Evolutionary conservation across 2,888 invertebrate species (phyloP), one percentile per base, ranked within the genome.

Genomic region (Xestoiulus laeticollis): DNA sequence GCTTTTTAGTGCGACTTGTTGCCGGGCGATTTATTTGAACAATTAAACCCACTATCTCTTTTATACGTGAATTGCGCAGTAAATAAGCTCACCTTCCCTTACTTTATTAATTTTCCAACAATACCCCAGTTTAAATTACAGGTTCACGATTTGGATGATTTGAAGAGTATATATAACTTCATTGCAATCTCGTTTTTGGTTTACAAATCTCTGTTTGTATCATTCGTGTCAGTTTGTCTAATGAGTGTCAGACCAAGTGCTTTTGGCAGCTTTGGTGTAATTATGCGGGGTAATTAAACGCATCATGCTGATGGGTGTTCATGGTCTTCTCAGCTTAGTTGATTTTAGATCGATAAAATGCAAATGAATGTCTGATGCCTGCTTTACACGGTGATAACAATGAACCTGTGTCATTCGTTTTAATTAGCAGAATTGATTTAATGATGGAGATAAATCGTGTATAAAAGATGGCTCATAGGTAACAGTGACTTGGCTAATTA

Each of bases 401-500:
- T 8, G 26, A 68, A 68, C 68, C 8, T 8, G 68, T 68, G 68
- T 68, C 68, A 68, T 68, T 68, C 68, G 22, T 68, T 26, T 68
- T 68, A 68, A 68, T 68, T 68, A 26, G 68, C 68, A 26, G n/a
- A 68, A 68, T n/a, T 59, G 59, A 59, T 59, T 68, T 68, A 68
- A 68, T 26, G 26, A n/a, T 1, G n/a, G 10, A 26, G 68, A 68
- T 68, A 68, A 68, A 22, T 68, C 4, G 3, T n/a, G 3, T 16
- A 59, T 16, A 14, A 2, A 16, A 16, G 19, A 10, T 12, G 8
- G 26, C 68, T 68, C 22, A 4, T 68, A n/a, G 22, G 6, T 1
- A 68, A 12, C 1, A 26, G 26, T 68, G 68, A 68, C 68, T 68
- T 68, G 22, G 68, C 19, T 26, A 68, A 68, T 68, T 22, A 26